These are phyloP conservation scores for Cetoscarus ocellatus DNA, from an alignment of 2,797 vertebrate species.

Conservation along the genomic window DNA sequence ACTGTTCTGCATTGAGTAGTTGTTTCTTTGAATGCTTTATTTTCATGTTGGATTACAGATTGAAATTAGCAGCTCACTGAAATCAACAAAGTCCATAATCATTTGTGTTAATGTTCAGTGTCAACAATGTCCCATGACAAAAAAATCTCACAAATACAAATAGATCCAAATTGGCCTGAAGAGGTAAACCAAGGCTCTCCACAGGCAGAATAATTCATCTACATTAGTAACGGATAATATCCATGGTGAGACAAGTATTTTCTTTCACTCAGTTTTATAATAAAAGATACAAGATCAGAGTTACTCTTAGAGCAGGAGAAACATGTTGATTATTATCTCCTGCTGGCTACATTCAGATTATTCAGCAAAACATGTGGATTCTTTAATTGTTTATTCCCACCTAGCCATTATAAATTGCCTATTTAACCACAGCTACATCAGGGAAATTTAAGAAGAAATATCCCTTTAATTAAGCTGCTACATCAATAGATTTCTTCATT, in stretches of 20 bases:
- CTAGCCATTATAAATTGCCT: constrained; percentile 6
- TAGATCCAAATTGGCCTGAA: neutral
- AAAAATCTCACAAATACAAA: too few species aligned
- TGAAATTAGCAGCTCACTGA: too few species aligned
- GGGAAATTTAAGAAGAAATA: constrained; percentile 9
- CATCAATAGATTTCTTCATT: constrained; percentile 23
- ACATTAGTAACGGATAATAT: neutral
- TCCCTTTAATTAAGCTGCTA: constrained; percentile 19
- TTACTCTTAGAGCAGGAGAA: neutral
- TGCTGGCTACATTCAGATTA: constrained; percentile 7
- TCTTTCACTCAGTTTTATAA: neutral
- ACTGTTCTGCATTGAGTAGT: too few species aligned
- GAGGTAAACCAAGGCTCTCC: neutral
- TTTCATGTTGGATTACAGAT: too few species aligned
- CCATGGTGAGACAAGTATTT: neutral
- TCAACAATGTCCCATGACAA: too few species aligned
- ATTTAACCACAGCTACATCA: constrained; percentile 5
- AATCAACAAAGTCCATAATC: too few species aligned
- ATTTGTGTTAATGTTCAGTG: too few species aligned
- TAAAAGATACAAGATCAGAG: neutral
- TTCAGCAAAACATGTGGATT: neutral
- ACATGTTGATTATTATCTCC: neutral
- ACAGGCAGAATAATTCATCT: neutral
- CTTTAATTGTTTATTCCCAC: constrained; percentile 28
- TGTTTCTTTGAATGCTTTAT: too few species aligned